Base-by-base conservation (phyloP, 2,113 vertebrate genomes). In the Arvicanthis niloticus region DNA sequence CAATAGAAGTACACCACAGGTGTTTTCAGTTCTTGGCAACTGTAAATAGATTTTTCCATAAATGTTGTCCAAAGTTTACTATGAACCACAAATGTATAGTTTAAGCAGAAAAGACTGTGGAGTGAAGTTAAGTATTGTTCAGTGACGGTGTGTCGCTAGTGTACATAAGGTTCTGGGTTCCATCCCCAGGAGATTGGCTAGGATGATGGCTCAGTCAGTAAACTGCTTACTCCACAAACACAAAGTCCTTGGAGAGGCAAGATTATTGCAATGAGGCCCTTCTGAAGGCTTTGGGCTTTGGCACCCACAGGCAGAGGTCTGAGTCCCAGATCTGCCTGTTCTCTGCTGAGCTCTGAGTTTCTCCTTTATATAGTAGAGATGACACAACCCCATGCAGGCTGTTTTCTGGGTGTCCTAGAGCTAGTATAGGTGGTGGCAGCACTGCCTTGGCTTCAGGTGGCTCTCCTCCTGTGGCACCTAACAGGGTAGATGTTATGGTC, bases 401-500 rank as follows among this genome's bases (percentile, higher is more conserved):
- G 34, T 16, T 58, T 0, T 10, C 17, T 26, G 2, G 5, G 31
- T 2, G 2, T 3, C 4, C 45, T 9, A 1, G 48, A 53, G 48
- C 75, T 62, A 1, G 21, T 10, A 26, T 2, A 24, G 67, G 24
- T 29, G 48, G 34, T 37, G 53, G 22, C n/a, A n/a, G 26, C 31
- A 1, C 2, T 0, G 53, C 0, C 4, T 2, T n/a, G 48, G 10
- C 10, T 24, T 1, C 1, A 3, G 48, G 1, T 37, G 77, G 21
- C 48, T 67, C 24, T 62, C 11, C 1, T 56, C 65, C 53, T 15
- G 34, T 73, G 48, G 22, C 22, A 88, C 22, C 21, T 24, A 29
- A 29, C 34, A 40, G 48, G 51, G 58, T 40, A 8, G 34, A n/a
- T 72, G 45, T 10, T 19, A 73, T 19, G 4, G 60, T 37, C 56